Evolutionary conservation across 2,888 invertebrate species (phyloP).

Genomic region (Laspeyria flexula): DNA sequence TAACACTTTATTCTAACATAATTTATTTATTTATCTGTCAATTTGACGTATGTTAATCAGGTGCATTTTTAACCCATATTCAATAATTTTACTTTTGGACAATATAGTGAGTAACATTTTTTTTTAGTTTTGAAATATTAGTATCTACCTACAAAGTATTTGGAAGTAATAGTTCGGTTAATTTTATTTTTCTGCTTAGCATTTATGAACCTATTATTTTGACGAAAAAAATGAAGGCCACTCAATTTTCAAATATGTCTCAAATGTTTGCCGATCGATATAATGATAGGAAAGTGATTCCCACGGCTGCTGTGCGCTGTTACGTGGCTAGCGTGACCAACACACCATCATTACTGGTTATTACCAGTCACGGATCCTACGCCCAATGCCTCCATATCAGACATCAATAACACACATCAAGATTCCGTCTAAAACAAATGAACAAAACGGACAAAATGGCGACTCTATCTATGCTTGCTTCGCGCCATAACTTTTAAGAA

Average conservation of each 20-base stretch:
- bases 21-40: no score
- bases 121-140: no score
- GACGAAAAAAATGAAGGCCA: neutral
- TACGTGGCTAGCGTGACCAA: slow-evolving; percentile 48
- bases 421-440: neutral
- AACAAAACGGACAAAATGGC: neutral
- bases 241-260: neutral
- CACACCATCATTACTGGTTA: slow-evolving; percentile 43
- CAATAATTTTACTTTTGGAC: no score
- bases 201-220: neutral
- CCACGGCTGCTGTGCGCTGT: slow-evolving; percentile 40
- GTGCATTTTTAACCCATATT: no score
- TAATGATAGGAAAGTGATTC: slow-evolving; percentile 36
- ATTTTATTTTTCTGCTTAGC: no score
- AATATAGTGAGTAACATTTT: no score
- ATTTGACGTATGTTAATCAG: no score
- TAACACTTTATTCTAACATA: neutral
- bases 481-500: slow-evolving; percentile 13
- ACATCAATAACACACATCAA: slow-evolving; percentile 16
- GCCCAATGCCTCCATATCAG: slow-evolving; percentile 13
- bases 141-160: no score
- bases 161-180: no score
- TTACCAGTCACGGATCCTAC: slow-evolving; percentile 33
- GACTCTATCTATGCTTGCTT: neutral
- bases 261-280: slow-evolving; percentile 14